Percentiles rank a stretch among this genome's conserved stretches.
These are phyloP conservation scores for Drosophila quasianomalipes DNA, from an alignment of 2,888 invertebrate species.

Conservation along the genomic window DNA sequence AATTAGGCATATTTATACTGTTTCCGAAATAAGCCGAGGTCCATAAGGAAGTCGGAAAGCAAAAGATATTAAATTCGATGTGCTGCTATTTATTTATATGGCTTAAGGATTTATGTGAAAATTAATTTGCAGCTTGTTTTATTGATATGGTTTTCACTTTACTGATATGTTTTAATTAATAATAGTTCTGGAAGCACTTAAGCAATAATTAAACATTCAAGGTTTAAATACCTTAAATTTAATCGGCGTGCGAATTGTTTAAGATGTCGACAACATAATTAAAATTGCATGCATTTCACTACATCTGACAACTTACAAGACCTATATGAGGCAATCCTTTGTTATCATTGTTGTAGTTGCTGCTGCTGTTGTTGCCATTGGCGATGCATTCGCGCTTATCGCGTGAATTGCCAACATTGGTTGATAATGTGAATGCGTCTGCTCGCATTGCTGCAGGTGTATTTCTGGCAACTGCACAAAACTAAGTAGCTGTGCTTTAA, in stretches of 20 bases:
- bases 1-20: background rate
- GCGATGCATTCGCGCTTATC: conserved; percentile 40
- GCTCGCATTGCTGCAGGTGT: conserved; percentile 27
- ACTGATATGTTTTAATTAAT: background rate
- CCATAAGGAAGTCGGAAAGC: background rate
- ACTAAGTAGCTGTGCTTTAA: conserved; percentile 49
- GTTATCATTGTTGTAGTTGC: background rate
- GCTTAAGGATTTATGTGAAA: background rate
- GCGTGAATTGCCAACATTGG: conserved; percentile 25
- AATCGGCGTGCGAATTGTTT: background rate
- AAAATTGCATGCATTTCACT: conserved; percentile 39
- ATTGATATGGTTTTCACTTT: background rate
- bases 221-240: background rate
- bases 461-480: conserved; percentile 39
- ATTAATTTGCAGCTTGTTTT: background rate
- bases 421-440: conserved; percentile 1
- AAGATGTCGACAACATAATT: conserved; percentile 36
- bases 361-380: conserved; percentile 25
- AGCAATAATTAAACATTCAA: background rate
- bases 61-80: background rate
- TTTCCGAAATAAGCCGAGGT: background rate
- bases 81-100: background rate
- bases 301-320: background rate
- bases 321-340: background rate
- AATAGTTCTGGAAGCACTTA: background rate